phyloP scores from a whole-genome alignment of 2,113 vertebrate species.

The Tricholaema leucomelas region DNA sequence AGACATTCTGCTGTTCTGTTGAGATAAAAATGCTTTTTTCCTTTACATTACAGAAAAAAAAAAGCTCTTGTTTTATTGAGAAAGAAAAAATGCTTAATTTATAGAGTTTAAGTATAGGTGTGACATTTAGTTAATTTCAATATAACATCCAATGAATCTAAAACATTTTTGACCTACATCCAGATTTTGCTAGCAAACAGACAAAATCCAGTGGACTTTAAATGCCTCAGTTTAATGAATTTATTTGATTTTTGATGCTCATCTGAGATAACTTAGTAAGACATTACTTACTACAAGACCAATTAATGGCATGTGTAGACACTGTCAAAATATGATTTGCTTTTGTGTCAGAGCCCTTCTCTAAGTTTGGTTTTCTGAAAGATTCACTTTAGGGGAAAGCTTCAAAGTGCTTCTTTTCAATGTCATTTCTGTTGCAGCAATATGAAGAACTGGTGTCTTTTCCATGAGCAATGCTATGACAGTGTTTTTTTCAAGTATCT shows the following conservation, averaged over 20 bases:
- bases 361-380: not conserved
- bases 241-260: not conserved
- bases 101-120: not conserved
- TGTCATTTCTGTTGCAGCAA: not conserved
- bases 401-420: not conserved
- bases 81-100: not conserved
- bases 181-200: not conserved
- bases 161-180: not conserved
- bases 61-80: not conserved
- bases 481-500: not conserved
- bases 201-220: not conserved
- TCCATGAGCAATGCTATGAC: not conserved
- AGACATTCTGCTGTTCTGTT: not conserved
- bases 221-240: not conserved
- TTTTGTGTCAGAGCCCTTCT: not conserved
- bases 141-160: not conserved
- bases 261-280: not conserved
- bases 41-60: not conserved
- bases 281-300: not conserved
- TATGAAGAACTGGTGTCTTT: not conserved
- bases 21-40: not conserved
- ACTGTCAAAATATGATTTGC: not conserved
- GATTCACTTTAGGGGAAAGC: fast-evolving
- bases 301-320: not conserved
- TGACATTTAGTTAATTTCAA: not conserved